Base-by-base conservation (phyloP, 1,140 invertebrate species). In the Amyelois transitella region DNA sequence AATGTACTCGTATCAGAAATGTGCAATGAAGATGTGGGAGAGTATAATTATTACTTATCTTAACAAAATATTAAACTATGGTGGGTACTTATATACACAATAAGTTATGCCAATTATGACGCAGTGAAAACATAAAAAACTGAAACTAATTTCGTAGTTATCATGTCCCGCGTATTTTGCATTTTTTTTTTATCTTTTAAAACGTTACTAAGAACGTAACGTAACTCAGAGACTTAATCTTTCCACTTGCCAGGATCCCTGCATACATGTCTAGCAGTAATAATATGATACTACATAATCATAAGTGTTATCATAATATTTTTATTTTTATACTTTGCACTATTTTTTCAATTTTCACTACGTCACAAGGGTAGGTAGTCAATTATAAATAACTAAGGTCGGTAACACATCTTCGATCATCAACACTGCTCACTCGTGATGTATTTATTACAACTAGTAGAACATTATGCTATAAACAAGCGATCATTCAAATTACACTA, bases 361-460 rank as follows among this genome's bases (percentile, higher is more conserved):
- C n/a, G 8, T 38, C 32, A 38, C 17, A 6, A 38, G 1, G 0
- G 12, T 43, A 55, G 0, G 12, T 43, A 55, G 44, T 44, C 54
- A 43, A 53, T 53, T 8, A 14, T 38, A 14, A 38, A 2, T 14
- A 38, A n/a, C 50, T 51, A 55, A 65, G 53, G 45, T 66, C 61
- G 80, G 80, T 81, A 83, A 81, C 65, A 75, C 67, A 66, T 75
- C 52, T 72, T 80, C 69, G 66, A 69, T 64, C 32, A 38, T 72
- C 60, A 59, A 66, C 51, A 60, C 20, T n/a, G 64, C 67, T 64
- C 57, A 68, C 57, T 43, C 45, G 67, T 69, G 69, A 74, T 77
- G 69, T 71, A 68, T 25, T 66, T 47, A 71, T 66, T 67, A 77
- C 69, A 72, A 64, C 67, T 77, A 79, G 47, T 67, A 72, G 54